Conservation (phyloP, 2,888 invertebrate species). For the Leptopilina drosophilae region DNA sequence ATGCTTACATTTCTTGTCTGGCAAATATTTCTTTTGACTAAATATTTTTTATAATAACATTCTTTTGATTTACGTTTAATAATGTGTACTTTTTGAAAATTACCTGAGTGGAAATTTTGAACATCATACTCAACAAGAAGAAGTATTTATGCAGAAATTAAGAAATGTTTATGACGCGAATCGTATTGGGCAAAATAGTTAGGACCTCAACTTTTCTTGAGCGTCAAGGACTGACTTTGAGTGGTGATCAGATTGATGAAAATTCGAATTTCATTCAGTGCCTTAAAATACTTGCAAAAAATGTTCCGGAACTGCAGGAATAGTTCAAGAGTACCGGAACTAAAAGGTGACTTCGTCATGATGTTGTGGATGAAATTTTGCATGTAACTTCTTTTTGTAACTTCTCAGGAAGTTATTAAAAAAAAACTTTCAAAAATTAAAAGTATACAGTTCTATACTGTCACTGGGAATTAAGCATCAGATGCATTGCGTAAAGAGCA, state of each 20-base stretch:
- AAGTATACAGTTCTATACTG: slow-evolving; percentile 20
- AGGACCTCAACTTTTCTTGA: slow-evolving; percentile 25
- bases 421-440: slow-evolving; percentile 17
- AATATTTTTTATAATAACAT: background rate
- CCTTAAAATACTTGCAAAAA: too few species aligned
- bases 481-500: slow-evolving; percentile 43
- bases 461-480: slow-evolving; percentile 44
- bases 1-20: background rate
- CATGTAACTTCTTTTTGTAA: too few species aligned
- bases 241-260: slow-evolving; percentile 19
- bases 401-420: background rate
- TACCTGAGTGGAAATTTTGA: too few species aligned
- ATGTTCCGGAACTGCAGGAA: slow-evolving; percentile 15
- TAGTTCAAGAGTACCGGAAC: slow-evolving; percentile 19
- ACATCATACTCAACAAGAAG: background rate
- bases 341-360: slow-evolving; percentile 26
- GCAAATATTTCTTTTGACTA: background rate
- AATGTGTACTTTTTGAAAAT: too few species aligned
- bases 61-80: too few species aligned
- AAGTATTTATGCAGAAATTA: background rate
- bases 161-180: background rate
- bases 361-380: slow-evolving; percentile 40
- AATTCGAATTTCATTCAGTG: too few species aligned
- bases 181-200: background rate
- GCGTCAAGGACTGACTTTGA: slow-evolving; percentile 42